Evolutionary conservation across 2,888 invertebrate species (phyloP), one percentile per base, ranked within the genome.

Genomic region (Conchocele bisecta): DNA sequence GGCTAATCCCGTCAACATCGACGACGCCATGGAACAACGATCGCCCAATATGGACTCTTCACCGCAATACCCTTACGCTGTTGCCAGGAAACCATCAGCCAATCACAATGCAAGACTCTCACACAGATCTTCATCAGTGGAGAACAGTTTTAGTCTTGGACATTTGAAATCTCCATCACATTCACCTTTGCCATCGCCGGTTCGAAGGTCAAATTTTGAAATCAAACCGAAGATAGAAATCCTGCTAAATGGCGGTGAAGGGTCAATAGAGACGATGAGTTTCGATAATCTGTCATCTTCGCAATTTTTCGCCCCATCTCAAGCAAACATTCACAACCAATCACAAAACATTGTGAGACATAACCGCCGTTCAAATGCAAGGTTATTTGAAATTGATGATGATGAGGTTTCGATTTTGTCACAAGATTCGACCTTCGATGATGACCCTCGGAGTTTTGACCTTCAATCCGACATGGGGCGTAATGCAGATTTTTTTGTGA

Each of bases 1-100:
- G 7, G 82, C 77, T 33, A 78, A 79, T n/a, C 83, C 84, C 3
- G 83, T 85, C 0, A 75, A 83, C 61, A 85, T 85, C 33, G 80
- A 82, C 46, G 81, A 83, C 46, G 81, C 72, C 3, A 42, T 81
- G 20, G 74, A 75, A 20, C 61, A 68, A 26, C 50, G 81, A 35
- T 69, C 74, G 7, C 58, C 57, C 28, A 44, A 61, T 33, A 41
- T 57, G 5, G 51, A 51, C 15, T 20, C 51, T 35, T 31, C 51
- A 1, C 20, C 44, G 13, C 48, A 48, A 20, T n/a, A n/a, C n/a
- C n/a, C n/a, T n/a, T n/a, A n/a, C n/a, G n/a, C n/a, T n/a, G n/a
- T n/a, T n/a, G n/a, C n/a, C n/a, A n/a, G n/a, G n/a, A n/a, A n/a
- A n/a, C 7, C 22, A 22, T 48, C 48, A 24, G 5, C 48, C 11